Evolutionary conservation across 2,113 vertebrate genomes (phyloP), one percentile per base, ranked within the genome.

Genomic region (Hiodon alosoides): DNA sequence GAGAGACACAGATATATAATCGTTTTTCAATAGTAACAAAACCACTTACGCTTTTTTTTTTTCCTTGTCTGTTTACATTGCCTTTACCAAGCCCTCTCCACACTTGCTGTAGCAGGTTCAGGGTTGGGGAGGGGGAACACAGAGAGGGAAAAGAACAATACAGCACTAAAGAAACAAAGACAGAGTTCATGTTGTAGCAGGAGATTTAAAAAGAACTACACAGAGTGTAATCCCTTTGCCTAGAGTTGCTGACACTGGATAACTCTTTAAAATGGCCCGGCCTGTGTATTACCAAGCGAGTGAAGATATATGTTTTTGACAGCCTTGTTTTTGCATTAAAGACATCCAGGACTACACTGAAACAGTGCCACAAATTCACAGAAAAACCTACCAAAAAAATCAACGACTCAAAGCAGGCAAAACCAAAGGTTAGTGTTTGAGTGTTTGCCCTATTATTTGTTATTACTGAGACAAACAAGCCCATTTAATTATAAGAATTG

Each of bases 171-270:
- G 72, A 71, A 74, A 65, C 72, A 71, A 74, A 76, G 69, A 60
- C 66, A 66, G 57, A 79, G 81, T 85, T 62, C 76, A 81, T 75
- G 69, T 87, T 90, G 83, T 74, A 82, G 87, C 79, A 83, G 80
- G 80, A 90, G 82, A 86, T 67, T 90, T 83, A 92, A 90, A 91
- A 90, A 68, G 86, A 86, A 84, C 77, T 70, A 81, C 84, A 86
- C 87, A 81, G 79, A 79, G 82, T 83, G 78, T 84, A 81, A 89
- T 88, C 90, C 88, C 84, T 90, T 90, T 91, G 86, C 87, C 81
- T 80, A 90, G 89, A 93, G 90, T 91, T 93, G 91, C 91, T 92
- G 91, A 93, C 91, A 73, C 81, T 67, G 86, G 83, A 86, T 76
- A 89, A 89, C 86, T 86, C 80, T 89, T 90, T 90, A 83, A 84